Conservation (phyloP, 2,797 vertebrate species). For the Sarcophilus harrisii region DNA sequence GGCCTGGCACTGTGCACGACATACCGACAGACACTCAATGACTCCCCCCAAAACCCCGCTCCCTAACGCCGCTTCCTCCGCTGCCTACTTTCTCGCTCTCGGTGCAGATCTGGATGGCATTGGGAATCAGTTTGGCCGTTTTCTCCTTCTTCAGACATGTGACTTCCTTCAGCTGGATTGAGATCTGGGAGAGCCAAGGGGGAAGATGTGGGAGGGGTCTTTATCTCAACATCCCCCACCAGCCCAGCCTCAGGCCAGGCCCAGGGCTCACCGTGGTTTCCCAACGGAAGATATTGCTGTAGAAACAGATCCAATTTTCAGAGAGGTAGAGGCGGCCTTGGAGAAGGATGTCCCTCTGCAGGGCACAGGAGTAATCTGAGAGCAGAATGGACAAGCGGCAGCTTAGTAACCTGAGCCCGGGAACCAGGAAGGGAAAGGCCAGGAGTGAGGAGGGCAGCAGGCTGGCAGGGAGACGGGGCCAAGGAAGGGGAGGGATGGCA, state of each 20-base stretch:
- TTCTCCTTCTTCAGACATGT: conserved; percentile 94
- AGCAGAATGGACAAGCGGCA: background rate
- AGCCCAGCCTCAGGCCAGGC: rapidly evolving
- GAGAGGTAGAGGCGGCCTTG: conserved; percentile 94
- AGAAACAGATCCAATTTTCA: conserved; percentile 96
- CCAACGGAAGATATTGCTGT: conserved; percentile 97
- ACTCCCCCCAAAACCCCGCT: background rate
- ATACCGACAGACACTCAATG: background rate
- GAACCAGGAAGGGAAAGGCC: conserved; percentile 14
- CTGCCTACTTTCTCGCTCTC: conserved; percentile 90
- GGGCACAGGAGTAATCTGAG: conserved; percentile 94
- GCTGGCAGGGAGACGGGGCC: background rate
- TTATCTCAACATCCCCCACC: rapidly evolving
- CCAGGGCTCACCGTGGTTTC: conserved; percentile 90
- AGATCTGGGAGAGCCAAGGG: conserved; percentile 86
- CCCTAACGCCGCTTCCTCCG: rapidly evolving
- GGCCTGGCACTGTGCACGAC: background rate
- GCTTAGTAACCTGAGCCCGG: conserved; percentile 13
- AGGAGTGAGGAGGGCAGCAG: background rate
- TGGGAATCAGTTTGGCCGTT: conserved; percentile 95
- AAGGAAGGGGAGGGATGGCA: background rate
- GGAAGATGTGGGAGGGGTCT: background rate
- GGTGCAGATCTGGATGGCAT: conserved; percentile 94
- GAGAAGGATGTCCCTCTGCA: conserved; percentile 95
- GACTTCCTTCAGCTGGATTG: conserved; percentile 94